Base-by-base conservation (phyloP, 2,797 vertebrate species). In the Phataginus tricuspis region DNA sequence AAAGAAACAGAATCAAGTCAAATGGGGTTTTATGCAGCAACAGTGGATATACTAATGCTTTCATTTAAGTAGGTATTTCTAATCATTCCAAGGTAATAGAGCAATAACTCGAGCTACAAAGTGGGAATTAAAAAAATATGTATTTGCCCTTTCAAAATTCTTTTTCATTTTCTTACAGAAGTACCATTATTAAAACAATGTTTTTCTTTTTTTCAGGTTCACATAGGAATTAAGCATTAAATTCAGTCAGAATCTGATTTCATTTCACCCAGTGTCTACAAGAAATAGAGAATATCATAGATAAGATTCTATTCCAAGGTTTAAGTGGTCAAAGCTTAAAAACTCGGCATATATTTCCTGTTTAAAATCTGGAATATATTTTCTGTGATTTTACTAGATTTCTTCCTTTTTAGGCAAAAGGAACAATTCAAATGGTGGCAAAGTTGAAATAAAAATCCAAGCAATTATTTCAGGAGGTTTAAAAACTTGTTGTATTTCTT, bases 401-500 rank as follows among this genome's bases (percentile, higher is more conserved):
- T 90, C 19, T 89, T 89, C 34, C 34, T 84, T 92, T 21, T 45
- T 7, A 59, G 14, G 14, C 5, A 34, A 57, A 8, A 63, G 68
- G 3, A 88, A 11, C 55, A 89, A 90, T 42, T 75, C 61, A 72
- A 96, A 80, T 55, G 75, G 57, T 25, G 63, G 49, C 1, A 84
- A 93, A 91, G 85, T 3, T 82, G 25, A 94, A 80, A 71, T 91
- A 55, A 96, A 96, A 94, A 88, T 29, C 5, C 37, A 13, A 34
- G 2, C 1, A 83, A 34, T 59, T 85, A 77, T 96, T 94, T 91
- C 27, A 90, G 25, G 57, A 93, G 15, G 15, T 94, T 94, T 83
- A 42, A 84, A 94, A 85, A 89, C 34, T 51, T 85, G 53, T 66
- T 93, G n/a, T 1, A 77, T 10, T 75, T 90, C 39, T 90, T 91